Evolutionary conservation across 1,140 invertebrate genomes (phyloP).

Genomic region (Nymphalis io): DNA sequence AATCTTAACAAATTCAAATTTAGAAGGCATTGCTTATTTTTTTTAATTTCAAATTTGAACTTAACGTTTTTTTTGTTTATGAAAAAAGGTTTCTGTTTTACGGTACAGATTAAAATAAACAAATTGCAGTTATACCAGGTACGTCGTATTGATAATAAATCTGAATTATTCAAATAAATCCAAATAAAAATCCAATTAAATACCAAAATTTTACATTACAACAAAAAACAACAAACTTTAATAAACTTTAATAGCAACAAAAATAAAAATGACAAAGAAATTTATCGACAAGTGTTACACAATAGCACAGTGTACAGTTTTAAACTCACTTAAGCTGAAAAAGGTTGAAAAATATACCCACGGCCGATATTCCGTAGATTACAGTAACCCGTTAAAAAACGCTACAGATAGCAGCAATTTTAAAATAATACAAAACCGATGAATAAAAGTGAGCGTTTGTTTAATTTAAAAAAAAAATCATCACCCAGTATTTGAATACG

Average conservation of each 20-base stretch:
- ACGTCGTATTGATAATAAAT: too few relatives aligned
- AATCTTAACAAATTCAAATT: background rate
- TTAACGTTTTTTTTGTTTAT: constrained; percentile 5
- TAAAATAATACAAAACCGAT: constrained; percentile 15
- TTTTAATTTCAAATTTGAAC: constrained; percentile 3
- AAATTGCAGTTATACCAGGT: too few relatives aligned
- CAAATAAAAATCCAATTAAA: too few relatives aligned
- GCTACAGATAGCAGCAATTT: constrained; percentile 21
- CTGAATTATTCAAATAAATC: too few relatives aligned
- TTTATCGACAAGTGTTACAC: too few relatives aligned
- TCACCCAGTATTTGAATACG: too few relatives aligned
- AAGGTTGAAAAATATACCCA: constrained; percentile 28
- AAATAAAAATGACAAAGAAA: too few relatives aligned
- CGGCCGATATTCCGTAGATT: constrained; percentile 29
- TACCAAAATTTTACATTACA: too few relatives aligned
- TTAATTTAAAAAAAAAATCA: background rate
- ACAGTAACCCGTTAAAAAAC: constrained; percentile 40
- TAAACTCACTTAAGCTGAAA: constrained; percentile 21
- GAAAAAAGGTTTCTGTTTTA: background rate
- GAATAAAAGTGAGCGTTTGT: background rate
- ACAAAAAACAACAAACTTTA: too few relatives aligned
- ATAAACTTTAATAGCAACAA: too few relatives aligned
- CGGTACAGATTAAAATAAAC: background rate
- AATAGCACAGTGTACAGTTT: background rate
- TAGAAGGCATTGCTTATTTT: background rate